Percentiles rank a stretch among this genome's conserved stretches.
phyloP scores from a whole-genome alignment of 2,113 vertebrate species.

The Xyliphius kryptos region DNA sequence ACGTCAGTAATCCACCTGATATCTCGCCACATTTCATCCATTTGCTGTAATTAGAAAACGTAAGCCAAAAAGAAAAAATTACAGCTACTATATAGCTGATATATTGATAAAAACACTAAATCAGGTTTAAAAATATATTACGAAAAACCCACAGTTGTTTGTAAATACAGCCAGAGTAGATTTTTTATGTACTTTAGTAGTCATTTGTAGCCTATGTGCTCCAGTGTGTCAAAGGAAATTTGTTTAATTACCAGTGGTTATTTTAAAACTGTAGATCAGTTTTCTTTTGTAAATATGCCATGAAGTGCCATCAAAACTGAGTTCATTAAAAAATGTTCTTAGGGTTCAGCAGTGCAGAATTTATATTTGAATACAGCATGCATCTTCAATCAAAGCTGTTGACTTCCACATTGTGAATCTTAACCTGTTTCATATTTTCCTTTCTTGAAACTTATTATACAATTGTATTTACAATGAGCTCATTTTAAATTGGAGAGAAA shows the following conservation, averaged over 20 bases:
- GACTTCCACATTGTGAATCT: slow-evolving; percentile 31
- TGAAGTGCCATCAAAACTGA: slow-evolving; percentile 4
- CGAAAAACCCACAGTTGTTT: no score
- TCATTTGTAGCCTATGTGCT: no score
- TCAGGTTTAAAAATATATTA: no score
- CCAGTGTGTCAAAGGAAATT: no score
- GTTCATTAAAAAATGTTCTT: neutral
- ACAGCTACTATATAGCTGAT: no score
- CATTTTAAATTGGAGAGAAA: slow-evolving; percentile 37
- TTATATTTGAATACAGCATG: slow-evolving; percentile 22
- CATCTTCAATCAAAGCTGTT: slow-evolving; percentile 40
- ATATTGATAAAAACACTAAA: neutral
- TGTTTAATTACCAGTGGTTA: no score
- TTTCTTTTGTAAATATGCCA: neutral
- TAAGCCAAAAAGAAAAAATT: neutral
- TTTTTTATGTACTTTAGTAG: no score
- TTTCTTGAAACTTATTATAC: slow-evolving; percentile 42
- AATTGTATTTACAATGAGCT: slow-evolving; percentile 43
- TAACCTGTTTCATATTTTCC: slow-evolving; percentile 42
- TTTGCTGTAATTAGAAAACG: slow-evolving; percentile 67
- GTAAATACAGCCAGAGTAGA: no score
- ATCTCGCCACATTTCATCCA: slow-evolving; percentile 88
- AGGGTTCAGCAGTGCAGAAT: slow-evolving; percentile 1
- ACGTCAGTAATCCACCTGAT: slow-evolving; percentile 92
- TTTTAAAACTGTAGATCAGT: no score